phyloP scores from a whole-genome alignment of 2,113 vertebrate species.

The Pangasianodon hypophthalmus region DNA sequence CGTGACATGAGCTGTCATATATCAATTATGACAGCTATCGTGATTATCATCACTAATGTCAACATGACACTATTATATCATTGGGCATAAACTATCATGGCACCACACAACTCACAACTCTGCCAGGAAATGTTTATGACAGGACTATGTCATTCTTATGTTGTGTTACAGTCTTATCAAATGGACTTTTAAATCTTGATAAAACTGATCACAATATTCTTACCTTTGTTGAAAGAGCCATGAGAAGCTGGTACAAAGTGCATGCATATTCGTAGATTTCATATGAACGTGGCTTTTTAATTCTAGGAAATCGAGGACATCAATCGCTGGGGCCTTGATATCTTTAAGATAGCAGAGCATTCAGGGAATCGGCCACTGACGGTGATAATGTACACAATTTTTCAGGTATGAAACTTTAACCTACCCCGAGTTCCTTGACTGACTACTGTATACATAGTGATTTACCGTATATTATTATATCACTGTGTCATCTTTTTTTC shows the following conservation, averaged over 20 bases:
- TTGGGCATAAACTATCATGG: not conserved
- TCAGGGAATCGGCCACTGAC: conserved; percentile 88
- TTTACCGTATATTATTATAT: not conserved
- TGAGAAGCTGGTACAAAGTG: not conserved
- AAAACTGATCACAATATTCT: not conserved
- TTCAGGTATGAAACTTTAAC: conserved; percentile 80
- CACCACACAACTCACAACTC: not conserved
- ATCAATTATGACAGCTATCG: not conserved
- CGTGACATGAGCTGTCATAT: not conserved
- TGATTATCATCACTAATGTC: not conserved
- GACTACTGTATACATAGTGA: not conserved
- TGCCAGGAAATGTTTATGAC: not conserved
- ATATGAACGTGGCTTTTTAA: not conserved
- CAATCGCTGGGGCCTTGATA: conserved; percentile 87
- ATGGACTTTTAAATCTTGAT: not conserved
- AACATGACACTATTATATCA: not conserved
- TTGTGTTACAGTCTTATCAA: not conserved
- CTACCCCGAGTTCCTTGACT: not conserved
- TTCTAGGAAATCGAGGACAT: conserved; percentile 85
- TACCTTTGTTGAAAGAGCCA: not conserved
- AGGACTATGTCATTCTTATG: not conserved
- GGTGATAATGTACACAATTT: conserved; percentile 86
- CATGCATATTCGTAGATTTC: not conserved
- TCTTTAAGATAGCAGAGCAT: conserved; percentile 87
- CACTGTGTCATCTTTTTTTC: not conserved